Conservation (phyloP, 2,888 invertebrate genomes). For the Criorhina ranunculi region DNA sequence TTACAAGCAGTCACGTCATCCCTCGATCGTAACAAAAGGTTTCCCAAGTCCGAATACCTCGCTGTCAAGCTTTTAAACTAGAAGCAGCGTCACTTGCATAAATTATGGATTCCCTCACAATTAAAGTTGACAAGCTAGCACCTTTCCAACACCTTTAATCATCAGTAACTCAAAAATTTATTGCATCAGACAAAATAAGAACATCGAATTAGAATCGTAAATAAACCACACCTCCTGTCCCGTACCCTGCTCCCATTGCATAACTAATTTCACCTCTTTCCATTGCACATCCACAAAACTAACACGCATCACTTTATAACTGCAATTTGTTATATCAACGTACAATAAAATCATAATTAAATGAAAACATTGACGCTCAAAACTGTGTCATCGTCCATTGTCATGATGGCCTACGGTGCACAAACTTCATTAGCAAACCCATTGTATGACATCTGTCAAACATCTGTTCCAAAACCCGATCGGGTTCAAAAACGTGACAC, state of each 20-base stretch:
- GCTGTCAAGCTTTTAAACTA: no score
- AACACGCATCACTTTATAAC: conserved; percentile 21
- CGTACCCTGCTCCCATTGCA: conserved; percentile 32
- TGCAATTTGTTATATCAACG: conserved; percentile 47
- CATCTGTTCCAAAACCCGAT: conserved; percentile 1
- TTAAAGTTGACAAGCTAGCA: not conserved
- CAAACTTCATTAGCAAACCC: not conserved
- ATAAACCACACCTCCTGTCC: conserved; percentile 45
- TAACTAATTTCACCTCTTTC: conserved; percentile 3
- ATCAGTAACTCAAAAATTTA: not conserved
- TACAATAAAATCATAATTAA: conserved; percentile 47
- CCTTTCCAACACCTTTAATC: not conserved
- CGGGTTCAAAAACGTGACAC: conserved; percentile 28
- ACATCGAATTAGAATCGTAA: no score
- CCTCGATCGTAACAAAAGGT: no score
- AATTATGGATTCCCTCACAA: not conserved
- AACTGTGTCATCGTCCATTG: conserved; percentile 61
- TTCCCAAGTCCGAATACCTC: no score
- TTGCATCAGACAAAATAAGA: conserved; percentile 30
- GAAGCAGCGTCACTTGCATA: no score
- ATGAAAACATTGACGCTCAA: conserved; percentile 32
- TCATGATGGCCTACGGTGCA: conserved; percentile 52
- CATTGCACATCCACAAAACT: not conserved
- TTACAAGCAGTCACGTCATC: no score
- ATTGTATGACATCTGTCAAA: not conserved